Evolutionary conservation across 1,140 invertebrate species (phyloP).

Genomic region (Lepidostoma basale): DNA sequence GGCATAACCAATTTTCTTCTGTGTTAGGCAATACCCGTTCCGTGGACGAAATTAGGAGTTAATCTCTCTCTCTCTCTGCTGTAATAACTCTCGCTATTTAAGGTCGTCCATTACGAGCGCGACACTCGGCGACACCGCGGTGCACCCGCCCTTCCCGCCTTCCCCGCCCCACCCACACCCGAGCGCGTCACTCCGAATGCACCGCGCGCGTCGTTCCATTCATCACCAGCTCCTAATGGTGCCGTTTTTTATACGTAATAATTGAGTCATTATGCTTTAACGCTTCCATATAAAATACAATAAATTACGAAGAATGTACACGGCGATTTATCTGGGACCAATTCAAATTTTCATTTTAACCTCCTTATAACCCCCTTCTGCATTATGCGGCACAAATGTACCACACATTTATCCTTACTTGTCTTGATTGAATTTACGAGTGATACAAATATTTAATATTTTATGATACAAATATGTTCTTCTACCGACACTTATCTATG

Average conservation of each 20-base stretch:
- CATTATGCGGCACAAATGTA: no score
- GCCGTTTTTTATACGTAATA: neutral
- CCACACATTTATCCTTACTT: no score
- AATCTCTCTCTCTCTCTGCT: conserved; percentile 2
- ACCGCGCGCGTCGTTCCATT: neutral
- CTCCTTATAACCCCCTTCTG: no score
- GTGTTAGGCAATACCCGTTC: neutral
- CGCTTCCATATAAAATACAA: neutral
- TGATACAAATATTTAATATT: no score
- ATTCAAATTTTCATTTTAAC: no score
- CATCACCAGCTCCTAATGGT: neutral
- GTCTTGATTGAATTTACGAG: no score
- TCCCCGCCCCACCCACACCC: neutral
- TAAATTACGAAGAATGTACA: no score
- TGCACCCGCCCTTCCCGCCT: neutral
- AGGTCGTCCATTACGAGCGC: neutral
- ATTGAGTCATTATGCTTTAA: conserved; percentile 8
- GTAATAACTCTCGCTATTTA: neutral
- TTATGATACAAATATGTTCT: no score
- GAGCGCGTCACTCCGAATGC: neutral
- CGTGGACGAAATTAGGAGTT: neutral
- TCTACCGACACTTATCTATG: no score
- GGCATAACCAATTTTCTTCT: neutral
- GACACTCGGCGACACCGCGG: neutral
- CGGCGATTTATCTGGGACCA: no score